Base-by-base conservation (phyloP, 2,113 vertebrate species). In the Aythya baeri region DNA sequence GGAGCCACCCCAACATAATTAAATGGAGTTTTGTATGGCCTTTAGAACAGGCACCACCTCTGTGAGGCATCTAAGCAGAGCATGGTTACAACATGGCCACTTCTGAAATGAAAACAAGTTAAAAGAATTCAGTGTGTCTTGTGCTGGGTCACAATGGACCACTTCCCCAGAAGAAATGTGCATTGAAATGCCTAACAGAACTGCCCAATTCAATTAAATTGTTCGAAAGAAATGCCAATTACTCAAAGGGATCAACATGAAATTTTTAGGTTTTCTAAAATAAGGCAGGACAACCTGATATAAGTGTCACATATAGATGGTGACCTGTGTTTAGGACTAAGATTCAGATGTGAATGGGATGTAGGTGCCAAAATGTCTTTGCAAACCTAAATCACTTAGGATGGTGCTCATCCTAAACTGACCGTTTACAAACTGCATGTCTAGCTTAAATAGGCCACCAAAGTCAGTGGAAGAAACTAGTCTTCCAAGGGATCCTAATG, bases 1-100 rank as follows among this genome's bases (percentile, higher is more conserved):
- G 50, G 43, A 88, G 34, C 18, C 38, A 82, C 26, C n/a, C 43
- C 44, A 61, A 0, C 27, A 66, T 29, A 68, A 70, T 66, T 70
- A 71, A 38, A 3, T 44, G 72, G 65, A 71, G 34, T 38, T 89
- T 44, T 68, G 68, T 36, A 23, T 5, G 18, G 81, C 71, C 91
- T 68, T 94, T 58, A 55, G 77, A 58, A 89, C 79, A 61, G 93
- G 65, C 62, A 96, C 73, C 70, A 91, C 52, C 61, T 65, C 29
- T 23, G 46, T 3, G 57, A 91, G 86, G 77, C 83, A 71, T 73
- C 78, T 23, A 68, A 61, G 12, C 8, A 82, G 74, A 55, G 27
- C 79, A 62, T n/a, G 27, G 44, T 23, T 57, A 63, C 46, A 75
- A 63, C 46, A 75, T 68, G 67, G 62, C 15, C n/a, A 5, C 68